phyloP scores from a whole-genome alignment of 2,888 invertebrate genomes.

The Cephus spinipes region DNA sequence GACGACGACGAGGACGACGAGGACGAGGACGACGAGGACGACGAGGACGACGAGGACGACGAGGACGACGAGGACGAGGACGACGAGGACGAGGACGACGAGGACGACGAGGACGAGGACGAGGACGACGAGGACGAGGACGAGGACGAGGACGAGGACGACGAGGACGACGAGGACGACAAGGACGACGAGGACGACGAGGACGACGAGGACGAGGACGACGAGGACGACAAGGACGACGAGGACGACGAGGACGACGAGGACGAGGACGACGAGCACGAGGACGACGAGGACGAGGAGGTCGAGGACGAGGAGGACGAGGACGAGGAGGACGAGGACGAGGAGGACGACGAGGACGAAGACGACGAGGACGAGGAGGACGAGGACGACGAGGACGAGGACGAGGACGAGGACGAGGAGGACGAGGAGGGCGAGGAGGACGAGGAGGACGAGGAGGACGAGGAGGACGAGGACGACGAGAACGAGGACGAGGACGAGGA shows the following conservation, averaged over 20 bases:
- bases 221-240: too few species aligned
- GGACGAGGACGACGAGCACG: background rate
- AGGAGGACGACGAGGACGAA: too few species aligned
- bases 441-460: slow-evolving; percentile 3
- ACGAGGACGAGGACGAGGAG: background rate
- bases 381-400: background rate
- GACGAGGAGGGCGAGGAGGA: too few species aligned
- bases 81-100: background rate
- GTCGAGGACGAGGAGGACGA: background rate
- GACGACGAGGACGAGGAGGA: too few species aligned
- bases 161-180: too few species aligned
- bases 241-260: background rate
- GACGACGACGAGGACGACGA: background rate
- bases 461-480: slow-evolving; percentile 1
- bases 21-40: background rate
- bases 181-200: background rate
- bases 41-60: background rate
- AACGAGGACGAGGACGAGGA: too few species aligned
- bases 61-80: background rate
- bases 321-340: background rate
- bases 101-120: background rate
- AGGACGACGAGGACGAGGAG: background rate
- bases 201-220: background rate
- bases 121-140: background rate
- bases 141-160: background rate